Percentiles rank a stretch among this genome's conserved stretches.
Evolutionary conservation across 2,888 invertebrate species (phyloP).

Genomic region (Brachypterus glaber): DNA sequence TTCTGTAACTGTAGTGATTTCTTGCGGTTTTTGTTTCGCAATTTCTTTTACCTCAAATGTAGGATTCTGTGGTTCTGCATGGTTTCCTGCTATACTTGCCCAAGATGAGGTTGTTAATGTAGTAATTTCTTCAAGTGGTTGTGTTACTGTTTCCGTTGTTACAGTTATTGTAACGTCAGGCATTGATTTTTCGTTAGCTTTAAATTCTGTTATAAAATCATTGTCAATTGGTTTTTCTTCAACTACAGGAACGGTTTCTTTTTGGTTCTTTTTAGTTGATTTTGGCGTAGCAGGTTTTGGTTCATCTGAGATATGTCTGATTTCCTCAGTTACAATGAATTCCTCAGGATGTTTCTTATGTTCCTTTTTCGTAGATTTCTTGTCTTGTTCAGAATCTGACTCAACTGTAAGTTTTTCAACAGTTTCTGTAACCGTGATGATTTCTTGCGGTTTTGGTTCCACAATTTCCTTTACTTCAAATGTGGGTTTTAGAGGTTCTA

Average conservation of each 20-base stretch:
- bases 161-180: not conserved
- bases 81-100: conserved; percentile 7
- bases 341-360: conserved; percentile 17
- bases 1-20: no score
- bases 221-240: conserved; percentile 3
- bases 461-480: no score
- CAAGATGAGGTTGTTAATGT: not conserved
- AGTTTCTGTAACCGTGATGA: no score
- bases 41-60: not conserved
- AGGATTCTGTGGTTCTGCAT: conserved; percentile 4
- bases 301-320: not conserved
- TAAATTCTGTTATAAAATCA: conserved; percentile 11
- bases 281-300: no score
- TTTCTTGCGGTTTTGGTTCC: not conserved
- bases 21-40: no score
- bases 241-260: conserved; percentile 12
- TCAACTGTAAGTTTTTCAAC: no score
- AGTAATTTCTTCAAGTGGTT: not conserved
- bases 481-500: not conserved
- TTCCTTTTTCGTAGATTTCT: conserved; percentile 15
- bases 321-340: conserved; percentile 2
- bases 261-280: no score
- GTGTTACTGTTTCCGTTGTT: not conserved
- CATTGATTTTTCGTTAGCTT: conserved; percentile 11
- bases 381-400: no score